These are phyloP conservation scores for Araneus ventricosus DNA, from an alignment of 1,140 invertebrate genomes.

Conservation along the genomic window DNA sequence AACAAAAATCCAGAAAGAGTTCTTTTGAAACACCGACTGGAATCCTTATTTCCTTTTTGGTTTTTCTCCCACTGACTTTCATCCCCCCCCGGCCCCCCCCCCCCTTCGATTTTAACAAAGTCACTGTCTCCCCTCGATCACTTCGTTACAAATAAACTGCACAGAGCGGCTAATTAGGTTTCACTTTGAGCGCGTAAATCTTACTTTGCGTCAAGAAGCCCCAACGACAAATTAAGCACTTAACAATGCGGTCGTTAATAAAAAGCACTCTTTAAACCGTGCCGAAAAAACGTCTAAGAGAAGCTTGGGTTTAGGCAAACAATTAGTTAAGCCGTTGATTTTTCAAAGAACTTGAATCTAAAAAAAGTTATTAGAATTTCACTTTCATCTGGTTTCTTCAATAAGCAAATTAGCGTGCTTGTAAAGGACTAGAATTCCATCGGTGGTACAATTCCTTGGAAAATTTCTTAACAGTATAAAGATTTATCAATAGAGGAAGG, in stretches of 20 bases:
- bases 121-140: conserved; percentile 51
- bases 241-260: conserved; percentile 59
- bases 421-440: background rate
- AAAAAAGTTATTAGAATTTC: background rate
- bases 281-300: conserved; percentile 16
- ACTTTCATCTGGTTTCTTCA: background rate
- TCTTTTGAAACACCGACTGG: conserved; percentile 49
- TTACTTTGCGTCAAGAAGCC: conserved; percentile 46
- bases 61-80: background rate
- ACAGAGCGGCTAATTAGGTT: conserved; percentile 68
- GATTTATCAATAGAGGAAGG: too few relatives aligned
- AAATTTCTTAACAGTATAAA: too few relatives aligned
- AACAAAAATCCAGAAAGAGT: conserved; percentile 41
- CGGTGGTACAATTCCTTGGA: too few relatives aligned
- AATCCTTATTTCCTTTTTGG: conserved; percentile 5
- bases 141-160: conserved; percentile 69
- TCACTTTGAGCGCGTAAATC: conserved; percentile 55
- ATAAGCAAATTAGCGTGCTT: background rate
- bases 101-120: conserved; percentile 26
- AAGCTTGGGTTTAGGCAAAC: conserved; percentile 13
- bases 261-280: conserved; percentile 39
- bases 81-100: background rate
- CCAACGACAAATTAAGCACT: conserved; percentile 55
- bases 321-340: background rate
- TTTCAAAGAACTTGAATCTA: background rate